phyloP scores from a whole-genome alignment of 2,797 vertebrate genomes.

The Syngnathus rostellatus region DNA sequence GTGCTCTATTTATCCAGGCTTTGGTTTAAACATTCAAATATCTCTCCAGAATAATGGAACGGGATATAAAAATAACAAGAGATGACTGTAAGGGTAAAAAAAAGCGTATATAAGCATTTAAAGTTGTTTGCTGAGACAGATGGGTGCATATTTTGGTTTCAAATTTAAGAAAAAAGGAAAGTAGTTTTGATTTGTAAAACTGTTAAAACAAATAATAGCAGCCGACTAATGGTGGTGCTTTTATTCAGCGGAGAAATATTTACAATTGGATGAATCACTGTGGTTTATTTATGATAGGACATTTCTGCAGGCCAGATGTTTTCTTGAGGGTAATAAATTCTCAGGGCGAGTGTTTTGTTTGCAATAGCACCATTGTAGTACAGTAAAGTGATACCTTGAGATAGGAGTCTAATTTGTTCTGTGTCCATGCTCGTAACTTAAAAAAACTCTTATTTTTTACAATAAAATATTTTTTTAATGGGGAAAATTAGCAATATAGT shows the following conservation, averaged over 20 bases:
- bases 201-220: not conserved
- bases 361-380: too few relatives aligned
- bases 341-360: not conserved
- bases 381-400: too few relatives aligned
- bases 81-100: slow-evolving; percentile 35
- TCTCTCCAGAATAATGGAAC: slow-evolving; percentile 43
- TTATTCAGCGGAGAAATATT: not conserved
- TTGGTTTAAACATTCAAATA: slow-evolving; percentile 47
- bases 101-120: slow-evolving; percentile 1
- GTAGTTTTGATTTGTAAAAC: not conserved
- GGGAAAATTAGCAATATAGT: too few relatives aligned
- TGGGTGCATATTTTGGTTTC: not conserved
- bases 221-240: not conserved
- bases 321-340: not conserved
- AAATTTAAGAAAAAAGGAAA: not conserved
- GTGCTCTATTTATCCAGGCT: slow-evolving; percentile 57
- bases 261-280: not conserved
- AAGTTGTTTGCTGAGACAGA: not conserved
- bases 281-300: not conserved
- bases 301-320: not conserved
- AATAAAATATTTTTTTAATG: too few relatives aligned
- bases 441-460: too few relatives aligned
- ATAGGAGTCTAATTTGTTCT: too few relatives aligned
- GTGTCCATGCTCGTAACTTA: too few relatives aligned
- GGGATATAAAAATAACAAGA: slow-evolving; percentile 34